Percentiles rank a stretch among this genome's conserved stretches.
Conservation (phyloP, 2,113 vertebrate genomes). For the Bagarius yarrelli region DNA sequence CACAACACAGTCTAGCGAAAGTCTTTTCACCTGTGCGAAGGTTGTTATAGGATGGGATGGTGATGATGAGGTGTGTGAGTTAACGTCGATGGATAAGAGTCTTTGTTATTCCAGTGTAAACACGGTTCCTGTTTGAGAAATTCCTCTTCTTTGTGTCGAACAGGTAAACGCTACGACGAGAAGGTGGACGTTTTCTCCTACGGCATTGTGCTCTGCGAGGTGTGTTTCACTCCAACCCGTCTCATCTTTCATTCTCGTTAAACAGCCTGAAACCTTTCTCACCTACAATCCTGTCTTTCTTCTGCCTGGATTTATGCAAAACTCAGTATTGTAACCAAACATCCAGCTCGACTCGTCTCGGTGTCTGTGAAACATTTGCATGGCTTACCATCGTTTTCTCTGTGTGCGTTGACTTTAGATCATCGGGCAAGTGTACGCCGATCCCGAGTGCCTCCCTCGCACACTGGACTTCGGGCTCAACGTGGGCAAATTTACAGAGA, state of each 20-base stretch:
- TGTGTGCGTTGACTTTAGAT: conserved; percentile 72
- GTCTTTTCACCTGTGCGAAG: no score
- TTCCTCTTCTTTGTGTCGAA: conserved; percentile 2
- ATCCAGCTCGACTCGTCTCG: neutral
- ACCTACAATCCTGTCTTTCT: neutral
- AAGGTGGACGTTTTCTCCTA: conserved; percentile 97
- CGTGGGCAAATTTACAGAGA: conserved; percentile 91
- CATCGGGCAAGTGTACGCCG: conserved; percentile 95
- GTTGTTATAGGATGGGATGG: no score
- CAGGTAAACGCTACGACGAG: conserved; percentile 96
- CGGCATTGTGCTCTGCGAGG: conserved; percentile 96
- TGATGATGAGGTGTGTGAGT: no score
- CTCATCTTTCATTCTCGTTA: neutral
- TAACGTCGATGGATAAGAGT: no score
- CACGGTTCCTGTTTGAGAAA: neutral
- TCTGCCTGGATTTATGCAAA: neutral
- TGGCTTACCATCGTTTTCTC: neutral
- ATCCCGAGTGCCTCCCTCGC: conserved; percentile 92
- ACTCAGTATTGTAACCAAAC: neutral
- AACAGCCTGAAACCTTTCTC: neutral
- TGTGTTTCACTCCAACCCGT: neutral
- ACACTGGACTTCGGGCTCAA: conserved; percentile 93
- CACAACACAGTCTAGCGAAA: no score
- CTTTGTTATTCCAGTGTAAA: no score
- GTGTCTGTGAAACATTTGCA: neutral